Percentiles rank a stretch among this genome's conserved stretches.
Evolutionary conservation across 2,113 vertebrate species (phyloP).

Genomic region (Chaetura pelagica): DNA sequence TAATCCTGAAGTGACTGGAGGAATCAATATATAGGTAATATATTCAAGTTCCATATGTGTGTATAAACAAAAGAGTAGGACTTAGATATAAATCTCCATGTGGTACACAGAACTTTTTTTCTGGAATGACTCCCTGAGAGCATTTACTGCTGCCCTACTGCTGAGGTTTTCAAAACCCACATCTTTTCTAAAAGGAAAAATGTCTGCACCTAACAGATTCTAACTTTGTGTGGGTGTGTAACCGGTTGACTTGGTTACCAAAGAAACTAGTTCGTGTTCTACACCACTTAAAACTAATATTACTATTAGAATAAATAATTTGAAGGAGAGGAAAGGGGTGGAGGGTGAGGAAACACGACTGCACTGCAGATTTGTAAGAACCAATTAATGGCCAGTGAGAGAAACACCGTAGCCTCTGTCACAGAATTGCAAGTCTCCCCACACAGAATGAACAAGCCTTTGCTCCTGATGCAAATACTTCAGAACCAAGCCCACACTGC

Average conservation of each 20-base stretch:
- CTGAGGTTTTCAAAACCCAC: constrained; percentile 67
- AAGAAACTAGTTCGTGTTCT: constrained; percentile 79
- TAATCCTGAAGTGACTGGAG: neutral
- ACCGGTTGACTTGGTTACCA: constrained; percentile 73
- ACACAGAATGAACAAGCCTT: constrained; percentile 13
- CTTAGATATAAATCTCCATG: neutral
- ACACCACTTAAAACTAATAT: constrained; percentile 73
- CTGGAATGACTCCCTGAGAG: neutral
- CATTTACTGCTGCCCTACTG: constrained; percentile 40
- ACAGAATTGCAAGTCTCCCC: constrained; percentile 41
- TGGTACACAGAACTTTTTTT: neutral
- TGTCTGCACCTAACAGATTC: constrained; percentile 72
- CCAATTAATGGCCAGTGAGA: constrained; percentile 74
- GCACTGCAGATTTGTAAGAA: constrained; percentile 75
- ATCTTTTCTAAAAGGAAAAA: constrained; percentile 70
- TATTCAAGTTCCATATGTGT: constrained; percentile 19
- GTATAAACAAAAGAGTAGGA: constrained; percentile 18
- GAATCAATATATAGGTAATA: neutral
- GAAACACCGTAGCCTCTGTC: constrained; percentile 60
- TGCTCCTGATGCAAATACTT: constrained; percentile 49
- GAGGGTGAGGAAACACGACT: neutral
- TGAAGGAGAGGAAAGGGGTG: neutral
- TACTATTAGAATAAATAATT: constrained; percentile 75
- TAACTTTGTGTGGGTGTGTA: constrained; percentile 77
- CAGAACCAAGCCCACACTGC: constrained; percentile 13